Evolutionary conservation across 2,113 vertebrate genomes (phyloP).

Genomic region (Solea solea): DNA sequence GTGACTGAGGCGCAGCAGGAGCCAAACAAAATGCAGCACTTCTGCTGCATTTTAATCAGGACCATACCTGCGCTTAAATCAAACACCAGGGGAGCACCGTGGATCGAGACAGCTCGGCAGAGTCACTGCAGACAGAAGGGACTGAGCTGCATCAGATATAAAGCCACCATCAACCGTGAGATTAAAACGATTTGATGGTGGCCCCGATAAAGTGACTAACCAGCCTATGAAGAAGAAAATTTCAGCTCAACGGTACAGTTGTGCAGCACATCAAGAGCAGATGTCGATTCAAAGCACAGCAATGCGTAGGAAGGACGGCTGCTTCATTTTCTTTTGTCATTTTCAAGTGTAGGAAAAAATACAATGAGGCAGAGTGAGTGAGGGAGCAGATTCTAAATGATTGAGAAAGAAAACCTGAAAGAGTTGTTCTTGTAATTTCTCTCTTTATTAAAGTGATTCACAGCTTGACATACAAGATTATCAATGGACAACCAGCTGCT

Average conservation of each 20-base stretch:
- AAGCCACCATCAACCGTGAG: constrained; percentile 34
- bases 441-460: too few species aligned
- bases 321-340: constrained; percentile 71
- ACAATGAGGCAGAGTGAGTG: constrained; percentile 30
- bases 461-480: not conserved
- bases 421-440: too few species aligned
- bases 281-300: constrained; percentile 71
- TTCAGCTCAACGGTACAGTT: constrained; percentile 60
- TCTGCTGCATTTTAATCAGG: constrained; percentile 58
- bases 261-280: constrained; percentile 49
- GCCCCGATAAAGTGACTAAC: constrained; percentile 60
- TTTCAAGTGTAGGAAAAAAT: constrained; percentile 47
- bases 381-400: not conserved
- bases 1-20: constrained; percentile 22
- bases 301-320: constrained; percentile 41
- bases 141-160: constrained; percentile 54
- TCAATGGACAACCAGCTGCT: constrained; percentile 38
- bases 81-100: constrained; percentile 42
- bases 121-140: constrained; percentile 36
- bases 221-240: constrained; percentile 63
- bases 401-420: too few species aligned
- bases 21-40: constrained; percentile 35
- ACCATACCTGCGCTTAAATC: constrained; percentile 44
- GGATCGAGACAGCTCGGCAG: constrained; percentile 32
- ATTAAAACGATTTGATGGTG: constrained; percentile 48